Evolutionary conservation across 2,113 vertebrate species (phyloP), one percentile per base, ranked within the genome.

Genomic region (Bos javanicus): DNA sequence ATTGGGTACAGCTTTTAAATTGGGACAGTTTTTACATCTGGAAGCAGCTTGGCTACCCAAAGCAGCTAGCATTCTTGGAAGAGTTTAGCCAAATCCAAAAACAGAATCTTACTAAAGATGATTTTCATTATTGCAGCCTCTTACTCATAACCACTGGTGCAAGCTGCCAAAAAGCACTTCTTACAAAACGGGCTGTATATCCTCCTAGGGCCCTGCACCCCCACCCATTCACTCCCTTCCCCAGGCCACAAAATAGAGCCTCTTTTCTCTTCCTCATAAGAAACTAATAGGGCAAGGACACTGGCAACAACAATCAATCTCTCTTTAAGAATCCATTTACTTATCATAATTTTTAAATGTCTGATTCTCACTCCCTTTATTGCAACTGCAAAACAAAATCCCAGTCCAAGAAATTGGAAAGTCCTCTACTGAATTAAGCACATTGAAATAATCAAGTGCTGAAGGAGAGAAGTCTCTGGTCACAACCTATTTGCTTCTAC

Each of bases 241-340:
- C 64, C n/a, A 2, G 74, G 43, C 59, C 90, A 52, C n/a, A 83
- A 30, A 50, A 16, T 10, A 25, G 46, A 56, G 54, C 25, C 33
- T 13, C 1, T 54, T 71, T 95, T 67, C 21, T 36, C 17, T 85
- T 78, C 62, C 84, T 85, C 48, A 2, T 36, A 19, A 91, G 33
- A 92, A 88, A 81, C 14, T 19, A 81, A 13, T 1, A 28, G 14
- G 6, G 23, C 28, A 59, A 54, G 67, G 82, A 87, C 95, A 92
- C 25, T 36, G 21, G 25, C 59, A 36, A 13, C 50, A 50, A 50
- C 2, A 17, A 48, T 28, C 39, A 5, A 23, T 59, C 71, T 87
- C 82, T 57, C 39, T 43, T 86, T 50, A 96, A 97, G 48, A 67
- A 28, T 93, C 30, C 36, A 26, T 89, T 87, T 83, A 67, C 43